Evolutionary conservation across 1,140 invertebrate genomes (phyloP).

Genomic region (Polypedilum pembai): DNA sequence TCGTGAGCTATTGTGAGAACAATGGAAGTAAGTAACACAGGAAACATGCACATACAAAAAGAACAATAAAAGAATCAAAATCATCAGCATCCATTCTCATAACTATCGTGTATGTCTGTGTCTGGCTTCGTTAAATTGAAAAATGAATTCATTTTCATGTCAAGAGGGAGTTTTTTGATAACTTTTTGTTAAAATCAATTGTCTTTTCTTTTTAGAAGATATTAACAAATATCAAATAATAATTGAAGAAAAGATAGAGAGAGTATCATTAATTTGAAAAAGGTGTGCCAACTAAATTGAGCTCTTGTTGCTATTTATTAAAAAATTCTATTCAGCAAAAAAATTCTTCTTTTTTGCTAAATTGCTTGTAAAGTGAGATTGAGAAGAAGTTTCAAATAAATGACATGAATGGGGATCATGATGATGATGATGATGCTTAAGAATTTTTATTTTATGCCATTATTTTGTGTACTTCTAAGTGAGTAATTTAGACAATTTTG

Average conservation of each 20-base stretch:
- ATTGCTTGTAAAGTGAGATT: background rate
- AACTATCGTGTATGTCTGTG: background rate
- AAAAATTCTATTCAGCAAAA: conserved; percentile 13
- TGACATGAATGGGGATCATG: background rate
- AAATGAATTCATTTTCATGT: conserved; percentile 5
- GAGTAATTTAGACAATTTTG: too few species aligned
- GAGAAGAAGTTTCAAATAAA: background rate
- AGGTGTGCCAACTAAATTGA: conserved; percentile 16
- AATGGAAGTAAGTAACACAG: too few species aligned
- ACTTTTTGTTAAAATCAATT: background rate
- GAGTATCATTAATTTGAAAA: conserved; percentile 19
- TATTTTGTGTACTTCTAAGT: too few species aligned
- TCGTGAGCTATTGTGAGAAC: too few species aligned
- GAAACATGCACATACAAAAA: background rate
- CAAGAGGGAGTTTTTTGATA: background rate
- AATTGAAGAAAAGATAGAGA: background rate
- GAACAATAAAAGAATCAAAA: background rate
- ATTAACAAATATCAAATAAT: background rate
- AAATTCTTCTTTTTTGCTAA: background rate
- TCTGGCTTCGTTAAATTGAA: background rate
- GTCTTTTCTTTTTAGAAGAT: background rate
- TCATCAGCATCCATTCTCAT: conserved; percentile 1
- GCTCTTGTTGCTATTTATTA: background rate
- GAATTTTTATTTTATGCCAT: too few species aligned
- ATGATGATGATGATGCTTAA: background rate